These are phyloP conservation scores for Eulemur rufifrons DNA, from an alignment of 2,113 vertebrate species.

Conservation along the genomic window DNA sequence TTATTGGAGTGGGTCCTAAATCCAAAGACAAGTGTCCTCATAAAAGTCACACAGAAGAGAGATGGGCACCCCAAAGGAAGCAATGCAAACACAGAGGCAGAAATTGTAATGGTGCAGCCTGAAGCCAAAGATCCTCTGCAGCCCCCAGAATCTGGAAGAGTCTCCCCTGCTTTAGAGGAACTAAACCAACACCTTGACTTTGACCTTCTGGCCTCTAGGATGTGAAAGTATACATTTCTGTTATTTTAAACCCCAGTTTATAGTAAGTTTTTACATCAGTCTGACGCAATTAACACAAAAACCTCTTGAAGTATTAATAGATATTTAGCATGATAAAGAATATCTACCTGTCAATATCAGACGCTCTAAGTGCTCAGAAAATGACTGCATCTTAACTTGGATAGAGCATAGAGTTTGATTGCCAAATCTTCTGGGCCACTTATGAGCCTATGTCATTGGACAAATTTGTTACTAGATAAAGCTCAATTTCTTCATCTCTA, in stretches of 20 bases:
- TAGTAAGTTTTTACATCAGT: not conserved
- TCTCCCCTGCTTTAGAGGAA: not conserved
- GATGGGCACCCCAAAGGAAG: too few relatives aligned
- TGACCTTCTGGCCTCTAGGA: not conserved
- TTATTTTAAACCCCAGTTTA: not conserved
- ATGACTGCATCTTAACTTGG: too few relatives aligned
- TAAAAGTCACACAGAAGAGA: not conserved
- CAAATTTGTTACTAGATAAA: not conserved
- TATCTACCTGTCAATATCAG: not conserved
- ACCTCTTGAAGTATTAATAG: not conserved
- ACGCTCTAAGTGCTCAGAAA: not conserved
- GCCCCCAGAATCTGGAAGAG: too few relatives aligned
- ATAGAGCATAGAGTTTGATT: not conserved
- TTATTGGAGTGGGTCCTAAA: not conserved
- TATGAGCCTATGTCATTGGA: rapidly evolving
- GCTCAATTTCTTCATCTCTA: not conserved
- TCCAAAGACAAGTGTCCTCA: not conserved
- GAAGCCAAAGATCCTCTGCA: not conserved
- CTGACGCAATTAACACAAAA: not conserved
- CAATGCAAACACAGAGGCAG: too few relatives aligned
- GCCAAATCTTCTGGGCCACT: not conserved
- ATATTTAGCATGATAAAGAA: not conserved
- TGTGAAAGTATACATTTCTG: not conserved
- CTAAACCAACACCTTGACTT: not conserved
- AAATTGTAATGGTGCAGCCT: rapidly evolving